Conservation (phyloP, 2,113 vertebrate species). For the Osmerus eperlanus region DNA sequence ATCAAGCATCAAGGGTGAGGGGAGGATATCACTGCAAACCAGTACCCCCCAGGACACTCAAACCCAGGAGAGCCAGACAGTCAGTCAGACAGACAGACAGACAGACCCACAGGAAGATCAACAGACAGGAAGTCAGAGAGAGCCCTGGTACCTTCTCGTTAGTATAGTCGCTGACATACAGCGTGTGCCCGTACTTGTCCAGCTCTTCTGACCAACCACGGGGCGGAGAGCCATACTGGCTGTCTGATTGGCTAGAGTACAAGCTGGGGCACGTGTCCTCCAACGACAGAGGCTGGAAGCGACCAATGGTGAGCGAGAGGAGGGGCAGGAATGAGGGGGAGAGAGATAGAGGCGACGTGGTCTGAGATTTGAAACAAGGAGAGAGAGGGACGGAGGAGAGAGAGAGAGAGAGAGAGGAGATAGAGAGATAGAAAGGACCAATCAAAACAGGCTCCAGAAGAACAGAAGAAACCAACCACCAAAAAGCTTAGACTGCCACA, state of each 20-base stretch:
- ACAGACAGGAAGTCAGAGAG: constrained; percentile 18
- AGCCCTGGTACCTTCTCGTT: constrained; percentile 89
- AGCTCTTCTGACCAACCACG: constrained; percentile 94
- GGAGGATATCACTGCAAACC: too few relatives aligned
- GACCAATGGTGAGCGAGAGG: constrained; percentile 61
- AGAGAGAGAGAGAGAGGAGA: background rate
- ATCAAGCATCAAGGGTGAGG: too few relatives aligned
- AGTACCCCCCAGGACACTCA: too few relatives aligned
- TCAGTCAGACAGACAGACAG: too few relatives aligned
- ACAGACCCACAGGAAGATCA: background rate
- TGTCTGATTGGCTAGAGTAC: constrained; percentile 92
- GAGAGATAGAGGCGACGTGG: constrained; percentile 54
- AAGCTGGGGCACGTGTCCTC: constrained; percentile 88
- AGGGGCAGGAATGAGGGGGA: constrained; percentile 55
- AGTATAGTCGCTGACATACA: constrained; percentile 95
- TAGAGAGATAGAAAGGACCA: too few relatives aligned
- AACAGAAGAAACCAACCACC: constrained; percentile 26
- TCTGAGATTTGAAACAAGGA: constrained; percentile 28
- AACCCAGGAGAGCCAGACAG: background rate
- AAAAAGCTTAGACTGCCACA: constrained; percentile 1
- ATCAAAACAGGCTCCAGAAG: background rate
- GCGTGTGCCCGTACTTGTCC: constrained; percentile 90
- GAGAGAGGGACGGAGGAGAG: background rate
- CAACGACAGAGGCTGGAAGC: constrained; percentile 82
- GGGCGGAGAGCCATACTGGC: constrained; percentile 90